Conservation (phyloP, 2,113 vertebrate species). For the Oxyura jamaicensis region DNA sequence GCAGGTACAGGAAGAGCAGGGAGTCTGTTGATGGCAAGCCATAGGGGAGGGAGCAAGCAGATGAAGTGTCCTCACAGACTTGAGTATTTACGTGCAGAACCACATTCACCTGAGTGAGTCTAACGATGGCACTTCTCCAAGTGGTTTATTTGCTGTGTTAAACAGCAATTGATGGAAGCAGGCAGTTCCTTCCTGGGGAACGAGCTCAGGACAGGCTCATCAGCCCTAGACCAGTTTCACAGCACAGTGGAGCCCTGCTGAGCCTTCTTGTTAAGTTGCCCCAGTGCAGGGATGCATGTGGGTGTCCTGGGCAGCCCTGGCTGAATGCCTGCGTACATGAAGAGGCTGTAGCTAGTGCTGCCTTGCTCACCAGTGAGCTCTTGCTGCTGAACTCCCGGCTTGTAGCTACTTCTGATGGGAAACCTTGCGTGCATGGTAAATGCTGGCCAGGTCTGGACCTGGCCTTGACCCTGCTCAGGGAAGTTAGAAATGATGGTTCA, state of each 20-base stretch:
- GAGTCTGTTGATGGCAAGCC: background rate
- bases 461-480: background rate
- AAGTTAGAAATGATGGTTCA: background rate
- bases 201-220: accelerated
- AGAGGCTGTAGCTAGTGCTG: background rate
- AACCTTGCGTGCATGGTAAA: background rate
- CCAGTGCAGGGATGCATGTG: background rate
- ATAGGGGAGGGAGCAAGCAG: background rate
- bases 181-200: background rate
- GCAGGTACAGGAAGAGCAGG: background rate
- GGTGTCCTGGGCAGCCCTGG: background rate
- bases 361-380: background rate
- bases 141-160: background rate
- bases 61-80: background rate
- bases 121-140: background rate
- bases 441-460: background rate
- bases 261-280: background rate
- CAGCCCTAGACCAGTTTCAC: background rate
- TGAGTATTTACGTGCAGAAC: background rate
- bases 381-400: background rate
- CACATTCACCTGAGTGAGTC: background rate
- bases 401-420: background rate
- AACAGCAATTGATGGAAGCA: background rate
- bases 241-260: background rate
- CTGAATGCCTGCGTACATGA: background rate